Percentiles rank a stretch among this genome's conserved stretches.
Conservation (phyloP, 2,113 vertebrate species). For the Rhagologus leucostigma region DNA sequence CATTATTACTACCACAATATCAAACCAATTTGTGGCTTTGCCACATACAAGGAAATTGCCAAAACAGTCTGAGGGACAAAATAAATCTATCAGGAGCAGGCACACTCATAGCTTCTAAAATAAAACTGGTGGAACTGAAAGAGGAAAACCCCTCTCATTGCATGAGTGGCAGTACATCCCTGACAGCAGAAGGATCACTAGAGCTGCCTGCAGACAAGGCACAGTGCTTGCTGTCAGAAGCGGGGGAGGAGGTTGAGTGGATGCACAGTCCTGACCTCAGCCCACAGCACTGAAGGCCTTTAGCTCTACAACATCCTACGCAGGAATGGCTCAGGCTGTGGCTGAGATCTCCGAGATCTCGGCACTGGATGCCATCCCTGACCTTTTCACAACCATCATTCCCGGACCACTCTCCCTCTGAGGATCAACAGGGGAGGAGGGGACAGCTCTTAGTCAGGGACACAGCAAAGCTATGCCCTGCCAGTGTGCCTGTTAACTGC, state of each 20-base stretch:
- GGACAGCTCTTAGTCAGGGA: background rate
- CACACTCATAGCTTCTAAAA: background rate
- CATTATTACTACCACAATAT: background rate
- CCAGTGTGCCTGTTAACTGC: background rate
- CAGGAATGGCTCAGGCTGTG: rapidly evolving
- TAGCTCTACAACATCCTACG: rapidly evolving
- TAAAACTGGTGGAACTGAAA: rapidly evolving
- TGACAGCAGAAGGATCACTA: background rate
- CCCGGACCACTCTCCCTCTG: rapidly evolving
- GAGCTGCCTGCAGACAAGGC: background rate
- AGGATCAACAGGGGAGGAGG: background rate
- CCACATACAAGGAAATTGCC: background rate
- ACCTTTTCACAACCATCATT: background rate
- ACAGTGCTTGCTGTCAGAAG: background rate
- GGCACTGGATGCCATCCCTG: background rate
- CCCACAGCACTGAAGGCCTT: background rate
- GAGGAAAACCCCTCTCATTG: background rate
- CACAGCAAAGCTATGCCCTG: background rate
- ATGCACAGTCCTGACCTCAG: background rate
- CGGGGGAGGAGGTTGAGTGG: background rate
- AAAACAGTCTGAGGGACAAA: background rate
- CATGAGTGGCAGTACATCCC: background rate
- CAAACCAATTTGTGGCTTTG: background rate
- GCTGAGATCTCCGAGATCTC: background rate
- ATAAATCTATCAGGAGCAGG: background rate